These are phyloP conservation scores for Lerista edwardsae DNA, from an alignment of 2,797 vertebrate species.

Conservation along the genomic window DNA sequence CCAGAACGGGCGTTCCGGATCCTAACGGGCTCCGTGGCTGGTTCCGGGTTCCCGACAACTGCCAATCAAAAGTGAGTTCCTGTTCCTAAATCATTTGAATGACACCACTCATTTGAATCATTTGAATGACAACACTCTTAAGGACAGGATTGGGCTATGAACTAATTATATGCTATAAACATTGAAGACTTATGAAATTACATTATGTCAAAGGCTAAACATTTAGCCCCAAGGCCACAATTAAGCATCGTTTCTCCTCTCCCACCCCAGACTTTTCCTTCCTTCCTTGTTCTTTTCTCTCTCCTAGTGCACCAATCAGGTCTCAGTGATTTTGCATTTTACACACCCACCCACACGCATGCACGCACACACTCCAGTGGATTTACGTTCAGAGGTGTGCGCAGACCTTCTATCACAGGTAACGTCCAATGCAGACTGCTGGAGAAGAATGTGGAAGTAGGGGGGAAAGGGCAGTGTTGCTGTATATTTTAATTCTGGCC, in stretches of 20 bases:
- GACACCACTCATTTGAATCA: too few relatives aligned
- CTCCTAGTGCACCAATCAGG: neutral
- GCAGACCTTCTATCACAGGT: neutral
- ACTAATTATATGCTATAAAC: constrained; percentile 5
- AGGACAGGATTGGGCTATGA: neutral
- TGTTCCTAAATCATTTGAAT: too few relatives aligned
- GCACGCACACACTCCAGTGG: too few relatives aligned
- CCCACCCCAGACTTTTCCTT: neutral
- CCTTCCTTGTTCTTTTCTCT: neutral
- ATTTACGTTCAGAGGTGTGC: neutral
- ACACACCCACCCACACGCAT: neutral
- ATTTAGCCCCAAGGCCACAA: neutral
- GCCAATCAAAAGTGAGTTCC: too few relatives aligned
- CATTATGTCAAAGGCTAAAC: neutral
- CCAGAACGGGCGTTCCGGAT: too few relatives aligned
- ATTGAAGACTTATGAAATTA: constrained; percentile 21
- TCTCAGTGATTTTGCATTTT: neutral
- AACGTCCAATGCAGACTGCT: too few relatives aligned
- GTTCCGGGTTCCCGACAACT: too few relatives aligned
- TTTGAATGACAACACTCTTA: neutral
- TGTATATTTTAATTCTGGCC: neutral
- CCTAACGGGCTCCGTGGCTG: too few relatives aligned
- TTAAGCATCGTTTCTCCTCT: neutral
- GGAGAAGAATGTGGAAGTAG: neutral
- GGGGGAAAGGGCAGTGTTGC: neutral